A percentile compares a stretch with the other conserved stretches of the same genome.
Conservation (phyloP, 1,140 invertebrate species). For the Anoplophora glabripennis region DNA sequence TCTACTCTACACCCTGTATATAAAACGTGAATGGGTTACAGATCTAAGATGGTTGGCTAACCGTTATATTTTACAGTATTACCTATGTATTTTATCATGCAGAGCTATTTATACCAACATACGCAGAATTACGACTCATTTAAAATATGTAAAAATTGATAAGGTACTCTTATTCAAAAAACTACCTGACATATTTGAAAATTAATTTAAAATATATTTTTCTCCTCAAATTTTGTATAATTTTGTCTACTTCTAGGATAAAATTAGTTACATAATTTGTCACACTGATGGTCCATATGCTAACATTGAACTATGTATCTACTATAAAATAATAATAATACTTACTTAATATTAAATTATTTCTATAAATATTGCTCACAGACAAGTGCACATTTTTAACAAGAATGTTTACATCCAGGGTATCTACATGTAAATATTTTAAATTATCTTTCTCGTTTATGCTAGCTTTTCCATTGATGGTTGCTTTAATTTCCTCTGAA, state of each 20-base stretch:
- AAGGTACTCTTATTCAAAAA: no score
- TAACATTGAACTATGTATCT: neutral
- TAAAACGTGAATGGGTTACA: no score
- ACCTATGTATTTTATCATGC: neutral
- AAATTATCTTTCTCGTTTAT: slow-evolving; percentile 49
- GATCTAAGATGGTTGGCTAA: no score
- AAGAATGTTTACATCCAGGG: slow-evolving; percentile 59
- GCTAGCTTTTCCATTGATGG: slow-evolving; percentile 60
- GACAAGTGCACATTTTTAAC: slow-evolving; percentile 65
- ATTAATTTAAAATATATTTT: slow-evolving; percentile 1
- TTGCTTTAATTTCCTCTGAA: slow-evolving; percentile 59
- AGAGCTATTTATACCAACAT: no score
- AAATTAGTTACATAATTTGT: neutral
- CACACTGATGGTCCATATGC: neutral
- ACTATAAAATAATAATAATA: slow-evolving; percentile 22
- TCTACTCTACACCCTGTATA: no score
- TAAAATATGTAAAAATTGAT: no score
- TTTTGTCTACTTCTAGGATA: neutral
- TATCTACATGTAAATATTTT: slow-evolving; percentile 62
- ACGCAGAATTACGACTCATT: no score
- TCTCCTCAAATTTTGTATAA: neutral
- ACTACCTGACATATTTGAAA: neutral
- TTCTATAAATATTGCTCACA: slow-evolving; percentile 66
- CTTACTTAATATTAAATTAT: slow-evolving; percentile 69
- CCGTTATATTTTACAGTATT: neutral